Evolutionary conservation across 2,113 vertebrate genomes (phyloP), one percentile per base, ranked within the genome.

Genomic region (Periophthalmodon schlosseri): DNA sequence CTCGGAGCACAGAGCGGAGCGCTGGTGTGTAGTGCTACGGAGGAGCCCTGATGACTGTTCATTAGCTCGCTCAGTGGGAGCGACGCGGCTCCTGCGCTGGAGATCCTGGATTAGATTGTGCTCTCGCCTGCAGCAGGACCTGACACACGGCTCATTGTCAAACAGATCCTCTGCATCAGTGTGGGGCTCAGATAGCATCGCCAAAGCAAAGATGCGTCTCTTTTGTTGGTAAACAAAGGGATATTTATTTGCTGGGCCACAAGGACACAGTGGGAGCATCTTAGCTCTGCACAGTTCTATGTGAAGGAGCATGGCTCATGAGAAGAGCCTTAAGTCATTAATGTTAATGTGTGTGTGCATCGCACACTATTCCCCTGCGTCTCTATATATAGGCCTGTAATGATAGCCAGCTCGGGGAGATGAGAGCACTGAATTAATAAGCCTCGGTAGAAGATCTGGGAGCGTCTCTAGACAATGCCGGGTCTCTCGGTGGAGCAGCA

Each of bases 361-460:
- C 89, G 84, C 85, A 84, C 78, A 76, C 84, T 88, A 91, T 91
- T 92, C 92, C 92, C 92, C 64, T 47, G 81, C 78, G 81, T 15
- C 84, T 88, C 92, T 94, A 94, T 94, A 93, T 93, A 94, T 94
- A 94, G 93, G 86, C 77, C 78, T 89, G 87, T 91, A 93, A 92
- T 93, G 91, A 93, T 94, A 92, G 90, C 90, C 90, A 87, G 91
- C 92, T 90, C 81, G 78, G 91, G 91, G 92, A 94, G 90, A 93
- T 92, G 89, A 93, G 87, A 89, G 84, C 23, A 84, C 85, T 88
- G 92, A 90, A 91, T 91, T 92, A 93, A 93, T 93, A 94, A 93
- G 91, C 82, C 88, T 87, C 77, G 75, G 82, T 86, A 84, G 87
- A 91, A 89, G 93, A 92, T 91, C 88, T 88, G 83, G 83, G 76